Percentiles rank a stretch among this genome's conserved stretches.
phyloP scores from a whole-genome alignment of 2,113 vertebrate species.

The Anoplopoma fimbria region DNA sequence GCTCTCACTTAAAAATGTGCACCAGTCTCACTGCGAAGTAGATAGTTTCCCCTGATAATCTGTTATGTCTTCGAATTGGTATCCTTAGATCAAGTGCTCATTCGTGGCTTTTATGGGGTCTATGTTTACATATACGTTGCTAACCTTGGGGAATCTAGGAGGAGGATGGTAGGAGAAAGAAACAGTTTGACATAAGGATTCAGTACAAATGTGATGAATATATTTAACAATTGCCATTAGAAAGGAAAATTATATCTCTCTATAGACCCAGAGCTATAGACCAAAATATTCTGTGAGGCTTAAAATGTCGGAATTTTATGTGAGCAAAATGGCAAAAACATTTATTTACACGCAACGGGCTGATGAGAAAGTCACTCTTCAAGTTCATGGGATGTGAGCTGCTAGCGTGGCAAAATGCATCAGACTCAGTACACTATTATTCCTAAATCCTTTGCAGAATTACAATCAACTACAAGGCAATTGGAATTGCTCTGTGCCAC shows the following conservation, averaged over 20 bases:
- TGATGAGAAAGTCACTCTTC: background rate
- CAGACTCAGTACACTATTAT: background rate
- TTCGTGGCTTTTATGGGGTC: constrained; percentile 22
- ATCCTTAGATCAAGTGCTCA: constrained; percentile 12
- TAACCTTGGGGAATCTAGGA: constrained; percentile 34
- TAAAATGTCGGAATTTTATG: background rate
- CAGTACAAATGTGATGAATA: constrained; percentile 19
- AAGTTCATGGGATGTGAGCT: constrained; percentile 12
- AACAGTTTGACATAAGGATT: constrained; percentile 19
- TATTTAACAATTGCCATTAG: background rate
- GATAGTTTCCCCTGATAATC: constrained; percentile 6
- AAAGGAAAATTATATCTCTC: constrained; percentile 3
- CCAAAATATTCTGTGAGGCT: background rate
- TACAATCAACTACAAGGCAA: constrained; percentile 34
- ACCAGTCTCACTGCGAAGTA: constrained; percentile 34
- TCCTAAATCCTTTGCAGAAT: constrained; percentile 47
- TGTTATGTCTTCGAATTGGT: background rate
- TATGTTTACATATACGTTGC: constrained; percentile 7
- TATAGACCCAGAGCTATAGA: background rate
- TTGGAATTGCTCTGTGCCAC: constrained; percentile 50
- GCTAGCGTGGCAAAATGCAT: constrained; percentile 17
- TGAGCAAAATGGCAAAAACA: background rate
- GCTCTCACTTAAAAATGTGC: constrained; percentile 38
- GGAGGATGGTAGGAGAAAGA: constrained; percentile 1
- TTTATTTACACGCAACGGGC: background rate